A percentile compares a stretch with the other conserved stretches of the same genome.
These are phyloP conservation scores for Leptinotarsa rubiginosa DNA, from an alignment of 2,888 invertebrate genomes.

Conservation along the genomic window DNA sequence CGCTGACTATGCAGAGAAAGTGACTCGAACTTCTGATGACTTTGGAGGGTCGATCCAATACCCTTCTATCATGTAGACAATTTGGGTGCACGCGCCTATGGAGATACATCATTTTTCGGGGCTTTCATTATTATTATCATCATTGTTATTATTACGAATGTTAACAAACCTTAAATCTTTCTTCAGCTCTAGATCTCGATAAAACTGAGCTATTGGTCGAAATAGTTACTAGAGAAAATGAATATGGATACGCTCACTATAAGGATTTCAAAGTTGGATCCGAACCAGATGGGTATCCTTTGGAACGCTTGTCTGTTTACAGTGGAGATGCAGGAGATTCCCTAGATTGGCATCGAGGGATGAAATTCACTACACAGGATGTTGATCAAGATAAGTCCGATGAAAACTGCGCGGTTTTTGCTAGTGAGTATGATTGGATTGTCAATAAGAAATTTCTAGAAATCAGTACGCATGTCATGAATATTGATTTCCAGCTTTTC, in stretches of 20 bases:
- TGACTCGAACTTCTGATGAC: too few relatives aligned
- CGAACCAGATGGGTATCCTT: background rate
- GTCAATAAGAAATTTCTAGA: too few relatives aligned
- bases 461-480: too few relatives aligned
- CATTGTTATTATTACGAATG: too few relatives aligned
- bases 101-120: too few relatives aligned
- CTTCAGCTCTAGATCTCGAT: background rate
- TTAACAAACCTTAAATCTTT: too few relatives aligned
- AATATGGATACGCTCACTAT: background rate
- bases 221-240: background rate
- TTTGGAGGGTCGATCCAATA: too few relatives aligned
- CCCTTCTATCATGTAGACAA: too few relatives aligned
- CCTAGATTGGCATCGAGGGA: background rate
- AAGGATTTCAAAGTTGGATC: background rate
- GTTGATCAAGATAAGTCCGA: background rate
- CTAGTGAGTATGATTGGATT: background rate
- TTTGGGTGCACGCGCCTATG: too few relatives aligned
- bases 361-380: slow-evolving; percentile 15
- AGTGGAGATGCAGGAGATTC: slow-evolving; percentile 9
- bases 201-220: background rate
- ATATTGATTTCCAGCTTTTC: too few relatives aligned
- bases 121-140: too few relatives aligned
- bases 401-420: background rate
- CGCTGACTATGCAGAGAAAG: too few relatives aligned
- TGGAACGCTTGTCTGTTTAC: background rate